Base-by-base conservation (phyloP, 2,888 invertebrate genomes). In the Drosophila kuntzei region DNA sequence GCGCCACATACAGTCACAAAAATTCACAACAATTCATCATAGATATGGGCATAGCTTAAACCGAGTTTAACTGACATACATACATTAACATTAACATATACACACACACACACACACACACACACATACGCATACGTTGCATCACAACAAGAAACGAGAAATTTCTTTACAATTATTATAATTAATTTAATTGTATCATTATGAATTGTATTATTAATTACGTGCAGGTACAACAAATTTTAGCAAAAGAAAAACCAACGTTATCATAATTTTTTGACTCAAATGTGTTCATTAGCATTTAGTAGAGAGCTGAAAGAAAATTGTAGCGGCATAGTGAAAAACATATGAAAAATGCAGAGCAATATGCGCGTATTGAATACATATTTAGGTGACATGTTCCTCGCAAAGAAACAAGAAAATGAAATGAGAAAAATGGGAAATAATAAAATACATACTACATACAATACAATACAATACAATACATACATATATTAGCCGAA, bases 211-310 rank as follows among this genome's bases (percentile, higher is more conserved):
- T 71, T 71, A 57, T 57, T 51, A 51, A 36, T 25, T 46, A 53
- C 53, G 55, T 63, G 51, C 47, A 61, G 53, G 32, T 55, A 55
- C 44, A 47, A 16, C 39, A 53, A 37, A 54, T 41, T 43, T 43
- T 58, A 59, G 43, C 59, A 50, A 60, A 69, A 61, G 64, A 70
- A 65, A 79, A 53, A 51, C 25, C 41, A 16, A 39, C n/a, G 14
- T 41, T 51, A 47, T 50, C 50, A 54, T 54, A 73, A 79, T 84
- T 85, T 75, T 75, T 87, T 71, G 72, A 85, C 81, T 83, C 86
- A 63, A 86, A 90, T 90, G 90, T 90, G 90, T 90, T 90, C 90
- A 90, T 90, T 90, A 90, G 90, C 88, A 90, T 90, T 90, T 90
- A 87, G 80, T 81, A 87, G 73, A 78, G 70, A 57, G 14, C 44